phyloP scores from a whole-genome alignment of 2,888 invertebrate species.

The Phasia obesa region DNA sequence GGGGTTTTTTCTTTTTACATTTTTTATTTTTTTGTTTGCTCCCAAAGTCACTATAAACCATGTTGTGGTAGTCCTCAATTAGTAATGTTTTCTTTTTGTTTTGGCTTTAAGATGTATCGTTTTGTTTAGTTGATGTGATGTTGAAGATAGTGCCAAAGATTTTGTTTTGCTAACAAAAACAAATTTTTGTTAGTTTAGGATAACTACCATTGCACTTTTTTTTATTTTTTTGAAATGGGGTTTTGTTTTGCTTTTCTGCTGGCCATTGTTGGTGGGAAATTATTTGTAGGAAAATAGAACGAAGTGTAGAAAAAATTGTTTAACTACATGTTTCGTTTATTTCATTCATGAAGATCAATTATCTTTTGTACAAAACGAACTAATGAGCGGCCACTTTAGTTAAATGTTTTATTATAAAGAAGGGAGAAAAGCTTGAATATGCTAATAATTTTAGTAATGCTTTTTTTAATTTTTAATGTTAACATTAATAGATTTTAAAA shows the following conservation, averaged over 20 bases:
- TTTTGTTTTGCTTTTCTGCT: conserved; percentile 20
- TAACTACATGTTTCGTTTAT: conserved; percentile 5
- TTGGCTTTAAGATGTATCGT: conserved; percentile 72
- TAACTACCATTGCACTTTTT: conserved; percentile 23
- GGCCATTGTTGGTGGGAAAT: conserved; percentile 41
- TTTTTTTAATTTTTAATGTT: no score
- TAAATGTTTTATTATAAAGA: not conserved
- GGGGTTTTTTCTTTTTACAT: conserved; percentile 65
- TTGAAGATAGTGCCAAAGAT: conserved; percentile 71
- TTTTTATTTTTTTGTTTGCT: conserved; percentile 70
- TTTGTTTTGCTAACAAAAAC: conserved; percentile 62
- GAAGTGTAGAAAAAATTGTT: conserved; percentile 35
- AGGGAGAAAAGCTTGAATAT: not conserved
- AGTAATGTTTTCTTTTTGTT: conserved; percentile 59
- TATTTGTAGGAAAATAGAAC: conserved; percentile 16
- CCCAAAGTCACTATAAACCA: conserved; percentile 70
- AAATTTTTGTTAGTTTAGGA: conserved; percentile 53
- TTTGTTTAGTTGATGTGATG: conserved; percentile 72
- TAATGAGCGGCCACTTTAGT: not conserved
- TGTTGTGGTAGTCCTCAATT: conserved; percentile 75
- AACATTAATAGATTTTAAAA: no score
- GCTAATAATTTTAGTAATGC: not conserved
- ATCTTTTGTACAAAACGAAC: not conserved
- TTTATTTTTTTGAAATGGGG: not conserved
- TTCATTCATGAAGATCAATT: conserved; percentile 41